Percentiles rank a stretch among this genome's conserved stretches.
Conservation (phyloP, 2,797 vertebrate species). For the Esox masquinongy region DNA sequence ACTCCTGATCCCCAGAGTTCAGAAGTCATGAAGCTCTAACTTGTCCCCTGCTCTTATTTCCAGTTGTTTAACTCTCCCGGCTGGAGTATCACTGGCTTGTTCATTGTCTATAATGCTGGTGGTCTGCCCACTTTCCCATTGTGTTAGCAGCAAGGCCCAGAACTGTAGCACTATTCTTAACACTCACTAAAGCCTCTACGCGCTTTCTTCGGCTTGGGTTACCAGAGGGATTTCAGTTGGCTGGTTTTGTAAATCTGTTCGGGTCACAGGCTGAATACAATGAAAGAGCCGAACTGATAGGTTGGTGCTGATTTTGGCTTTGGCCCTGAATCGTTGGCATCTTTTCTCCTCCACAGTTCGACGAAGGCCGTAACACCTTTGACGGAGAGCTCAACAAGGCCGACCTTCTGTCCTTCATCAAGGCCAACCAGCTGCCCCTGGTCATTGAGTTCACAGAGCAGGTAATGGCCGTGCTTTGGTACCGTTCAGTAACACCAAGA, state of each 20-base stretch:
- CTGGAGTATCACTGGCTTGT: background rate
- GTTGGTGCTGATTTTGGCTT: background rate
- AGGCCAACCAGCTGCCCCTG: slow-evolving; percentile 92
- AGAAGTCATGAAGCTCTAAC: background rate
- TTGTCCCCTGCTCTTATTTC: background rate
- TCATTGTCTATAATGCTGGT: background rate
- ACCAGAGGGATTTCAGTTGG: slow-evolving; percentile 21
- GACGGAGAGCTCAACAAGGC: slow-evolving; percentile 91
- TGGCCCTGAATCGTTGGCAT: background rate
- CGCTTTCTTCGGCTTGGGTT: slow-evolving; percentile 21
- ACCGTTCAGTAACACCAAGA: too few relatives aligned
- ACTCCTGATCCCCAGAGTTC: background rate
- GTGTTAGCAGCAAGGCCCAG: slow-evolving; percentile 50
- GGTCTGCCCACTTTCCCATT: slow-evolving; percentile 1
- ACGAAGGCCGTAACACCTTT: slow-evolving; percentile 93
- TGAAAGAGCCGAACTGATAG: background rate
- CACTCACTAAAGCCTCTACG: slow-evolving; percentile 32
- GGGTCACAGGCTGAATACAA: slow-evolving; percentile 47
- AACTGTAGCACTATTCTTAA: slow-evolving; percentile 54
- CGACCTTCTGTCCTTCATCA: slow-evolving; percentile 86
- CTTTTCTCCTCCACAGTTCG: slow-evolving; percentile 79
- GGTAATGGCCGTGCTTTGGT: slow-evolving; percentile 66
- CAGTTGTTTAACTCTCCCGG: background rate
- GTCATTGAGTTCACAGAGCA: slow-evolving; percentile 99
- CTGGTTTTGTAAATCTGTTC: slow-evolving; percentile 48